Conservation (phyloP, 2,888 invertebrate genomes). For the Stenolophus ochropezus region DNA sequence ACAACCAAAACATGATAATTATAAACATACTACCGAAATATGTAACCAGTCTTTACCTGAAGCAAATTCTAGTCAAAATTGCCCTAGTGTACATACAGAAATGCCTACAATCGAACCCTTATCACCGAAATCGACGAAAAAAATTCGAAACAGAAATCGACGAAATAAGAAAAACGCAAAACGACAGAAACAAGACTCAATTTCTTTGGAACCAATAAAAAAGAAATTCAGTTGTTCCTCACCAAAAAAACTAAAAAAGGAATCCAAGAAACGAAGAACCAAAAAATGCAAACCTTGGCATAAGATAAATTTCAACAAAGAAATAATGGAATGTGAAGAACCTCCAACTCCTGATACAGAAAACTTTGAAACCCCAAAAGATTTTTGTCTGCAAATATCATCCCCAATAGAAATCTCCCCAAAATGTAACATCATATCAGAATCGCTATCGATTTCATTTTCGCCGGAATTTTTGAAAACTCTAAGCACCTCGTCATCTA, state of each 20-base stretch:
- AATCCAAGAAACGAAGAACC: slow-evolving; percentile 1
- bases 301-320: slow-evolving; percentile 49
- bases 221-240: slow-evolving; percentile 42
- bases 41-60: slow-evolving; percentile 50
- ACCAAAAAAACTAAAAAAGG: slow-evolving; percentile 52
- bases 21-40: too few species aligned
- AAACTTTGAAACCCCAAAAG: slow-evolving; percentile 30
- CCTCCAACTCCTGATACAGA: slow-evolving; percentile 30
- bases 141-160: slow-evolving; percentile 35
- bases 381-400: slow-evolving; percentile 39
- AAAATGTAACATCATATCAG: slow-evolving; percentile 10
- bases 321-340: slow-evolving; percentile 58
- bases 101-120: slow-evolving; percentile 14
- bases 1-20: slow-evolving; percentile 50
- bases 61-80: slow-evolving; percentile 52
- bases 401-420: slow-evolving; percentile 40
- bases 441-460: slow-evolving; percentile 39
- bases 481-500: slow-evolving; percentile 56
- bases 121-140: slow-evolving; percentile 25
- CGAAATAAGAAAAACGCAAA: slow-evolving; percentile 35
- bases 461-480: slow-evolving; percentile 54
- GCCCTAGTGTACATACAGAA: slow-evolving; percentile 31
- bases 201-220: slow-evolving; percentile 1
- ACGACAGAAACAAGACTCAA: slow-evolving; percentile 35
- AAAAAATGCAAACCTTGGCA: slow-evolving; percentile 56